Base-by-base conservation (phyloP, 2,888 invertebrate genomes). In the Catocala nupta region DNA sequence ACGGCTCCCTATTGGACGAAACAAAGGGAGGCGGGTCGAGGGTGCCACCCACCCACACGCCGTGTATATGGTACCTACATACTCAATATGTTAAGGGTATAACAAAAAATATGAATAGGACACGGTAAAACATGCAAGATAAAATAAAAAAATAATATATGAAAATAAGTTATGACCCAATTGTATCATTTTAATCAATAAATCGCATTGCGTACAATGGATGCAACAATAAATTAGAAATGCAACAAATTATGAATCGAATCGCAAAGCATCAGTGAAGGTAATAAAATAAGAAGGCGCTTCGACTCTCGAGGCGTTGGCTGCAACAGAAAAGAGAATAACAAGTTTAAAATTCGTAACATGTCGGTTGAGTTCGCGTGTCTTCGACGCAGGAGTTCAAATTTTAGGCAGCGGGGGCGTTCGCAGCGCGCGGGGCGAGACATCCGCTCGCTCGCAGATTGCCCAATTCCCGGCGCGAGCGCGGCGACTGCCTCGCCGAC, bases 391-490 rank as follows among this genome's bases (percentile, higher is more conserved):
- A 81, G 73, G 84, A 88, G 84, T 87, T 86, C 70, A 85, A 86
- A 84, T 83, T 87, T 86, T 86, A 82, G 85, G 85, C 80, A 78
- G 72, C 70, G 78, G 72, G 73, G 73, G 71, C 59, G 55, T 12
- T 67, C 39, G 70, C 58, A 72, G 72, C 13, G 76, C 52, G 76
- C 75, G 68, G 81, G 82, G 70, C 70, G 78, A 78, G 80, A 81
- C 81, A 84, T 84, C 88, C 88, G 90, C 81, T 86, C 83, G 84
- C 85, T 87, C 77, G 89, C 86, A 83, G 85, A 90, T 93, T 92
- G 90, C 92, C 90, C 90, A 93, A 93, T 91, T 90, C 90, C 86
- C 85, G 84, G 84, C 85, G 77, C 81, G 77, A 78, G 73, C 83
- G 77, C 75, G 77, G 80, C 81, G 82, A 45, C 47, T 52, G 50